Evolutionary conservation across 2,797 vertebrate species (phyloP).

Genomic region (Coracias cyanogaster): DNA sequence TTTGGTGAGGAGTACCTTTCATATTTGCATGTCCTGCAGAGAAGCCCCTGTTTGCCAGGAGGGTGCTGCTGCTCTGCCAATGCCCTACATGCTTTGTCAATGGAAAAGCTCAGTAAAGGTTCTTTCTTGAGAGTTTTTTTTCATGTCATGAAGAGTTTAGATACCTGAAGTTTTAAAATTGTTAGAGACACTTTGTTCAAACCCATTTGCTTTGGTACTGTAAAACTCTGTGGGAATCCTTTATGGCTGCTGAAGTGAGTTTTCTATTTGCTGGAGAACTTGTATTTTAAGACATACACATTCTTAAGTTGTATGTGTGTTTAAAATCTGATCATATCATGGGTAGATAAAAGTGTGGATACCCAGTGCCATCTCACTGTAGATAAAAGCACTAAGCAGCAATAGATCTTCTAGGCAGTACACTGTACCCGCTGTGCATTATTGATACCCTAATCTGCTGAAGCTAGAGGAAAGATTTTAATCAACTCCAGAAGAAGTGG

Average conservation of each 20-base stretch:
- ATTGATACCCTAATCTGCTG: neutral
- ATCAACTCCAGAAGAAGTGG: neutral
- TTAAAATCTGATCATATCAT: neutral
- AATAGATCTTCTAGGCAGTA: neutral
- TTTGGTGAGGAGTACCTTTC: neutral
- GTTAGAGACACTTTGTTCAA: neutral
- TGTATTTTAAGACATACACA: neutral
- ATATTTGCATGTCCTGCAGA: neutral
- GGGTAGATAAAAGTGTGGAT: neutral
- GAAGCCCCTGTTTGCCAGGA: neutral
- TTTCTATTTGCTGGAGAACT: neutral
- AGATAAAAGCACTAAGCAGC: neutral
- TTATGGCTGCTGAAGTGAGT: neutral
- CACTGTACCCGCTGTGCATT: neutral
- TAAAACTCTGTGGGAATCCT: neutral
- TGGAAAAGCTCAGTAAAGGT: neutral
- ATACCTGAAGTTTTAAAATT: neutral
- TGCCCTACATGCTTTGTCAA: rapidly evolving
- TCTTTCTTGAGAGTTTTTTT: neutral
- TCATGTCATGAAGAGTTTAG: neutral
- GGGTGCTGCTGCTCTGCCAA: neutral
- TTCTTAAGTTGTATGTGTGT: neutral
- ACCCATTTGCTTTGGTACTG: neutral
- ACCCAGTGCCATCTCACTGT: neutral
- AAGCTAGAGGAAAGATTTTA: neutral